phyloP scores from a whole-genome alignment of 2,113 vertebrate genomes.

The Tympanuchus pallidicinctus region DNA sequence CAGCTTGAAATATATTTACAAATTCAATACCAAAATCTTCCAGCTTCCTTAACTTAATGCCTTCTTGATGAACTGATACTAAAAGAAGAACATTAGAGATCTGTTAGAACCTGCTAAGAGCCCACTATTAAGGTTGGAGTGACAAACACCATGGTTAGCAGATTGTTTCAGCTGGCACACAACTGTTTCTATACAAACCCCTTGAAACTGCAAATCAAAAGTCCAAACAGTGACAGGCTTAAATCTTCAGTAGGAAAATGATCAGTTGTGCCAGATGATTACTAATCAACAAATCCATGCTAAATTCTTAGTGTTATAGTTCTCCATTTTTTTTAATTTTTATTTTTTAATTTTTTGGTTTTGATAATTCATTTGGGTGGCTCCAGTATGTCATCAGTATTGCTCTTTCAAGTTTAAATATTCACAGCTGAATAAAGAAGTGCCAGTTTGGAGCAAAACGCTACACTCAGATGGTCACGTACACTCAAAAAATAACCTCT shows the following conservation, averaged over 20 bases:
- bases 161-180: not conserved
- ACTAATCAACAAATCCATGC: not conserved
- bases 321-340: not conserved
- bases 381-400: accelerated
- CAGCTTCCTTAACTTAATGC: accelerated
- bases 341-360: not conserved
- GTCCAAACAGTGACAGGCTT: not conserved
- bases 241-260: not conserved
- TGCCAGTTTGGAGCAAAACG: not conserved
- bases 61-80: not conserved
- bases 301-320: not conserved
- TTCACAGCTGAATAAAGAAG: not conserved
- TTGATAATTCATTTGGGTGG: not conserved
- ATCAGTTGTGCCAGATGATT: not conserved
- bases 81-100: not conserved
- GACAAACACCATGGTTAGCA: not conserved
- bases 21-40: not conserved
- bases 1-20: not conserved
- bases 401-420: not conserved
- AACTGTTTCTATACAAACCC: not conserved
- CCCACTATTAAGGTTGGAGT: not conserved
- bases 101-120: not conserved
- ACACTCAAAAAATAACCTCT: not conserved
- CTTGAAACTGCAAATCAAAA: not conserved
- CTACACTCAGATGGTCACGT: not conserved